phyloP scores from a whole-genome alignment of 1,140 invertebrate species.

The Dendrolimus kikuchii region DNA sequence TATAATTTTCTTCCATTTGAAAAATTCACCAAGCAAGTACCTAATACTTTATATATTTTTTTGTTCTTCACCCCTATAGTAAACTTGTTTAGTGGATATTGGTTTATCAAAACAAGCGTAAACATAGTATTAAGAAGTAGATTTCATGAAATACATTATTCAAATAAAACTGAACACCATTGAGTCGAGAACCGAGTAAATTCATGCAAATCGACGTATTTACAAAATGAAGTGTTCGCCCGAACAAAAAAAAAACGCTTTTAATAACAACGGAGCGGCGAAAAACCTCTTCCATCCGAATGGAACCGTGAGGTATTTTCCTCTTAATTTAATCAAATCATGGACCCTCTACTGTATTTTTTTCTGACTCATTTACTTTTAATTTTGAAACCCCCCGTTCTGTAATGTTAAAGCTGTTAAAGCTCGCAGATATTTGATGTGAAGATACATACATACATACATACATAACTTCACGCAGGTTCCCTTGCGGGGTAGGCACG shows the following conservation, averaged over 20 bases:
- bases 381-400: conserved; percentile 33
- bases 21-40: no score
- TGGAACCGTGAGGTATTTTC: conserved; percentile 45
- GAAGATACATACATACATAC: no score
- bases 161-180: conserved; percentile 32
- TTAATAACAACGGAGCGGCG: conserved; percentile 39
- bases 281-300: conserved; percentile 15
- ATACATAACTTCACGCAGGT: no score
- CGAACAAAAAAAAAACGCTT: conserved; percentile 49
- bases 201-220: conserved; percentile 60
- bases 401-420: no score
- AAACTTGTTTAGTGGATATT: no score
- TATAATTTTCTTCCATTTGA: no score
- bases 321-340: conserved; percentile 67
- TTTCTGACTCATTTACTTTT: conserved; percentile 67
- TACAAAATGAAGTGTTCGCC: conserved; percentile 39
- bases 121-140: no score
- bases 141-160: conserved; percentile 17
- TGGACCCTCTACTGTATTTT: conserved; percentile 43
- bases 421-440: no score
- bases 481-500: no score
- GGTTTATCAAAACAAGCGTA: no score
- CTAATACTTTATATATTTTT: no score
- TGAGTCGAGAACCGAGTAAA: conserved; percentile 33
- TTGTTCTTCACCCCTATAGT: no score